Evolutionary conservation across 2,113 vertebrate species (phyloP).

Genomic region (Gasterosteus aculeatus): DNA sequence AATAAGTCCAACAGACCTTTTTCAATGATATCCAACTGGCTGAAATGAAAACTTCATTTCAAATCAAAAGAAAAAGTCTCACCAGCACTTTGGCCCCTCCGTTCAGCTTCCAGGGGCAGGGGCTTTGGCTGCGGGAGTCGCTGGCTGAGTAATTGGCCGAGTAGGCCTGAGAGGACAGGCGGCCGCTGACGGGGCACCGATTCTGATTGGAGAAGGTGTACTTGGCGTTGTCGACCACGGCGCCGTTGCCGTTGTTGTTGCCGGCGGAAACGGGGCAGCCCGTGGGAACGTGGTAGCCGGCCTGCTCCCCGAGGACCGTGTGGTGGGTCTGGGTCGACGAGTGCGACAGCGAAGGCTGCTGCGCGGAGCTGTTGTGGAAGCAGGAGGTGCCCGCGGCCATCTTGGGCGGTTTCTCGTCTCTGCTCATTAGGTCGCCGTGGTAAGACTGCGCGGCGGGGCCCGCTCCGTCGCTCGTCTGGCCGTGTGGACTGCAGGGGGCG

Average conservation of each 20-base stretch:
- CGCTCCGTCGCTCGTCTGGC: conserved; percentile 56
- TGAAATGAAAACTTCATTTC: not conserved
- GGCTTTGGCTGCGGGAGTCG: conserved; percentile 64
- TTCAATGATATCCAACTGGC: not conserved
- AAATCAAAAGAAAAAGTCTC: conserved; percentile 34
- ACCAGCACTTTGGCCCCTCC: conserved; percentile 84
- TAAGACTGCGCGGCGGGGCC: conserved; percentile 69
- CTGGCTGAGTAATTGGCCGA: conserved; percentile 46
- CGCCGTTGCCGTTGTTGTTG: conserved; percentile 57
- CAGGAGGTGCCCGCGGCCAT: conserved; percentile 44
- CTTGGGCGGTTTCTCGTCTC: conserved; percentile 72
- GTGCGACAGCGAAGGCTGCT: conserved; percentile 46
- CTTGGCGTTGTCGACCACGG: conserved; percentile 64
- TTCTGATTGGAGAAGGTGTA: conserved; percentile 73
- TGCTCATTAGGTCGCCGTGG: conserved; percentile 58
- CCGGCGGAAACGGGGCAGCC: conserved; percentile 54
- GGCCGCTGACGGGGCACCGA: conserved; percentile 62
- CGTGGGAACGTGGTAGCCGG: conserved; percentile 41
- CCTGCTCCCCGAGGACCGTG: conserved; percentile 52
- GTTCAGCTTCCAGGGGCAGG: conserved; percentile 80
- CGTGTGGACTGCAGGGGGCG: conserved; percentile 68
- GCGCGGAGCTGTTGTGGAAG: conserved; percentile 44
- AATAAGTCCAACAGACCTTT: conserved; percentile 3
- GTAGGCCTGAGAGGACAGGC: conserved; percentile 46
- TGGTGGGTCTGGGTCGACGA: conserved; percentile 37